Percentiles rank a stretch among this genome's conserved stretches.
Evolutionary conservation across 2,113 vertebrate species (phyloP).

Genomic region (Todiramphus chloris): DNA sequence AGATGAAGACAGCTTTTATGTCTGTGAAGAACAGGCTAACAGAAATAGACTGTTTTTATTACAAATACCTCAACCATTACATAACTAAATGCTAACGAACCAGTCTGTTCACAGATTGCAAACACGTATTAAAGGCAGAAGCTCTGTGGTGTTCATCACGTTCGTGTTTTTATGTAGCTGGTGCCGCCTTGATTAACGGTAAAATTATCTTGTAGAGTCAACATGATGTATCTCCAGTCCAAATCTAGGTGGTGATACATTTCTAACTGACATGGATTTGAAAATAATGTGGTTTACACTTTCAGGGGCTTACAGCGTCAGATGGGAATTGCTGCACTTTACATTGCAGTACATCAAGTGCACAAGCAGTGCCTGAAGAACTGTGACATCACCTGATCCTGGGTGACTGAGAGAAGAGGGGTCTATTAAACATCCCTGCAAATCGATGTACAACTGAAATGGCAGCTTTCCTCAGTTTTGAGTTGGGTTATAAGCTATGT

Average conservation of each 20-base stretch:
- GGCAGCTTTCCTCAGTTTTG: neutral
- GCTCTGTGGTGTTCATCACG: neutral
- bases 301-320: neutral
- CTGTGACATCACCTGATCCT: neutral
- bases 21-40: conserved; percentile 26
- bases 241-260: neutral
- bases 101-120: neutral
- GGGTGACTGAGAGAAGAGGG: neutral
- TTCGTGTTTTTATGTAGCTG: neutral
- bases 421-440: neutral
- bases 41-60: conserved; percentile 66
- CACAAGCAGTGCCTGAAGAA: neutral
- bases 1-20: conserved; percentile 49
- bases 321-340: neutral
- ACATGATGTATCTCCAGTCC: neutral
- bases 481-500: neutral
- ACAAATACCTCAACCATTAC: conserved; percentile 59
- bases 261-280: neutral
- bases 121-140: neutral
- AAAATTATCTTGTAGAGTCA: neutral
- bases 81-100: conserved; percentile 38
- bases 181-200: neutral
- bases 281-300: rapidly evolving
- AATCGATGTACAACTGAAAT: neutral
- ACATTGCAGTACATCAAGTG: neutral